A percentile compares a stretch with the other conserved stretches of the same genome.
phyloP scores from a whole-genome alignment of 2,888 invertebrate genomes.

The Caprella mutica region DNA sequence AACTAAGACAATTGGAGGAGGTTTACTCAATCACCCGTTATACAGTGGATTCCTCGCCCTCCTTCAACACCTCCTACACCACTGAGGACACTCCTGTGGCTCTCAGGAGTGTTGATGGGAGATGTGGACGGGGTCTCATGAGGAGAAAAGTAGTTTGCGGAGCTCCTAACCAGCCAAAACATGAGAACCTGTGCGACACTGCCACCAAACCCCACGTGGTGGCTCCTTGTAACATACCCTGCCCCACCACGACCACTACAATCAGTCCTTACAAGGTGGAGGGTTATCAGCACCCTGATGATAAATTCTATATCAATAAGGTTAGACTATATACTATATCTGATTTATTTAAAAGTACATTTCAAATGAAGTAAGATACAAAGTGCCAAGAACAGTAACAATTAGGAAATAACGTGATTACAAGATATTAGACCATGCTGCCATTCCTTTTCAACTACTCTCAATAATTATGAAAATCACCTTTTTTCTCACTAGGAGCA shows the following conservation, averaged over 20 bases:
- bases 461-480: no score
- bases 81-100: neutral
- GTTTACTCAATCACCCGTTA: constrained; percentile 6
- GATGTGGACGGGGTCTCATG: constrained; percentile 40
- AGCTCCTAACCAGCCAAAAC: constrained; percentile 12
- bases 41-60: neutral
- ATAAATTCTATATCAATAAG: neutral
- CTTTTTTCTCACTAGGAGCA: no score
- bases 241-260: constrained; percentile 19
- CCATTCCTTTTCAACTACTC: no score
- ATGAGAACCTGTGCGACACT: constrained; percentile 13
- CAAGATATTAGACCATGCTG: no score
- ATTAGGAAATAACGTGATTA: no score
- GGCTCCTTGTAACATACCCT: constrained; percentile 20
- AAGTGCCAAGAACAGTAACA: no score
- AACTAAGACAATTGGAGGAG: constrained; percentile 5
- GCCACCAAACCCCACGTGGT: constrained; percentile 15
- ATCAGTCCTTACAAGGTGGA: constrained; percentile 10
- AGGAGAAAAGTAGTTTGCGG: constrained; percentile 39
- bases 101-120: neutral
- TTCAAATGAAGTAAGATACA: no score
- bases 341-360: neutral
- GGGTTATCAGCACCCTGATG: neutral
- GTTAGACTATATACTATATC: neutral
- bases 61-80: neutral